Evolutionary conservation across 2,888 invertebrate species (phyloP), one percentile per base, ranked within the genome.

Genomic region (Yponomeuta sedellus): DNA sequence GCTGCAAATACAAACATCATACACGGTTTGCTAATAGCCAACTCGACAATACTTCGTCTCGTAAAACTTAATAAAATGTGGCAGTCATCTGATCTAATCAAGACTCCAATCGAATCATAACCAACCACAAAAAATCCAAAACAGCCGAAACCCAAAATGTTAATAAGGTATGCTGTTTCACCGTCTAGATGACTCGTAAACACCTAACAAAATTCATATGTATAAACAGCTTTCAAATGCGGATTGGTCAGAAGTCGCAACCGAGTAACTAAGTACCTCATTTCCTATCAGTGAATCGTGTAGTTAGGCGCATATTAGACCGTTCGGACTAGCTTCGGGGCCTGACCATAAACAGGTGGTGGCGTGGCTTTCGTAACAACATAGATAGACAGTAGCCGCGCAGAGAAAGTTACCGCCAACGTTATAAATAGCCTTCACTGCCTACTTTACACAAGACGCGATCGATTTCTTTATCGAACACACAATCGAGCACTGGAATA

Each of bases 291-390:
- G 25, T 44, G 44, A 52, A 52, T 52, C 16, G 16, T 52, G 44
- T 16, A 52, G 44, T 52, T 52, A 52, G 16, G 44, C 44, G 12
- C 44, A 52, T 5, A 8, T 52, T 52, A 52, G 44, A 16, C 44
- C 44, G 16, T 34, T 16, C 44, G 44, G 44, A 52, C 44, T 16
- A 11, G 61, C 61, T 8, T 11, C 74, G 75, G 73, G 74, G 74
- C 76, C 78, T 75, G 73, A 74, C 85, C 85, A 77, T 83, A 83
- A 81, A 82, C 79, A 75, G 76, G 77, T 74, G 76, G 77, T 74
- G 76, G 75, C 78, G 81, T 83, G 87, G 83, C 89, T 90, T 89
- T 90, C 90, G 87, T 85, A 90, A 89, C 82, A 79, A 80, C 86
- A 81, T 78, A 78, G 82, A 79, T 75, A 73, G 83, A 78, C 76